Conservation (phyloP, 1,140 invertebrate species). For the Drosophila asahinai region DNA sequence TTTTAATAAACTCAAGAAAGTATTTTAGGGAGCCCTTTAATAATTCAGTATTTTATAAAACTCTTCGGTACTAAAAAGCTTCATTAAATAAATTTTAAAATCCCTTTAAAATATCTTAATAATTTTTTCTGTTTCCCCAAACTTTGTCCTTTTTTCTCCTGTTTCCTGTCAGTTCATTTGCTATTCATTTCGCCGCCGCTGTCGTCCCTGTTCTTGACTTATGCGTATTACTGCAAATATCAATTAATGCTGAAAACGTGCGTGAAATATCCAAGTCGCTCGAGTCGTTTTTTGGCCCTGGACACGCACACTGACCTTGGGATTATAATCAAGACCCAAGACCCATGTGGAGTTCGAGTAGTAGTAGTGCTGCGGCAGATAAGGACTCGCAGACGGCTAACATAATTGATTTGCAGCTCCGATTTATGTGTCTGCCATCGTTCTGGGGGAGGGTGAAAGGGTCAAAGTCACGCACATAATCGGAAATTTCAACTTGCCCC, state of each 20-base stretch:
- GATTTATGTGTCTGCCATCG: constrained; percentile 61
- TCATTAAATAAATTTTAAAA: too few species aligned
- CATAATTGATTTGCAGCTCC: constrained; percentile 73
- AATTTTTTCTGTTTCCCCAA: background rate
- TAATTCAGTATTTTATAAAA: too few species aligned
- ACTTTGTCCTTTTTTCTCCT: background rate
- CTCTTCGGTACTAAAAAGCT: too few species aligned
- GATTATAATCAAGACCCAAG: constrained; percentile 58
- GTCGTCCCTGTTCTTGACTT: constrained; percentile 67
- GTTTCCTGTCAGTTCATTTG: constrained; percentile 49
- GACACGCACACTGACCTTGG: constrained; percentile 64
- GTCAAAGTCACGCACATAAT: constrained; percentile 61
- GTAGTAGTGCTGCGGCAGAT: constrained; percentile 23
- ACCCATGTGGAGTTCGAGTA: constrained; percentile 31
- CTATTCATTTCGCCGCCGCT: constrained; percentile 71
- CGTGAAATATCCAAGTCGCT: constrained; percentile 63
- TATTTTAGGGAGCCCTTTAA: too few species aligned
- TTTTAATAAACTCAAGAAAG: too few species aligned
- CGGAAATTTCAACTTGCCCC: constrained; percentile 26
- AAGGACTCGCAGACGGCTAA: constrained; percentile 59
- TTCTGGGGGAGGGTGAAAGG: constrained; percentile 11
- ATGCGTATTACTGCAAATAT: constrained; percentile 81
- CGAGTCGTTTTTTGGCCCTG: constrained; percentile 19
- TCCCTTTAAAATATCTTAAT: background rate
- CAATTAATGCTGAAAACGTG: constrained; percentile 79